phyloP scores from a whole-genome alignment of 2,797 vertebrate species.

The Fistularia tabacaria region DNA sequence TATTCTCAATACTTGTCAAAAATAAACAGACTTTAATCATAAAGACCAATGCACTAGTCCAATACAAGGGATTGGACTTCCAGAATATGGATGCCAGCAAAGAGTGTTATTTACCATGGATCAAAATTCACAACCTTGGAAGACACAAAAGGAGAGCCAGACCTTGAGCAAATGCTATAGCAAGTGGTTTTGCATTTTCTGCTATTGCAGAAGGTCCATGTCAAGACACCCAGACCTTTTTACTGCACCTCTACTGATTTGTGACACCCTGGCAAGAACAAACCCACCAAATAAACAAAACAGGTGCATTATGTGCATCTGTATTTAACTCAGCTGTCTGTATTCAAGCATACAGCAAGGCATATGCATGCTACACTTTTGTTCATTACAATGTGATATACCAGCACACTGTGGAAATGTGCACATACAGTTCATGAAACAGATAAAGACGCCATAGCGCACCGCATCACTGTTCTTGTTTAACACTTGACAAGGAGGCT shows the following conservation, averaged over 20 bases:
- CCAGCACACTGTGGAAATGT: too few species aligned
- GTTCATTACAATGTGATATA: too few species aligned
- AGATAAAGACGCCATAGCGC: conserved; percentile 27
- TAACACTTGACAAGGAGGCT: background rate
- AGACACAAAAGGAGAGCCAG: conserved; percentile 24
- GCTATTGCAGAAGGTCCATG: conserved; percentile 6
- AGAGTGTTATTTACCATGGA: conserved; percentile 17
- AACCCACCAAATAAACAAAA: conserved; percentile 41
- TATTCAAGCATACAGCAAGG: too few species aligned
- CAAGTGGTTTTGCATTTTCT: background rate
- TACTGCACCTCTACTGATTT: conserved; percentile 18
- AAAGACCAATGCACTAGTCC: background rate
- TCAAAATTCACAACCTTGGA: conserved; percentile 20
- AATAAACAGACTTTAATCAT: too few species aligned
- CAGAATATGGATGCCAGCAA: conserved; percentile 4
- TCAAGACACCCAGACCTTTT: conserved; percentile 17
- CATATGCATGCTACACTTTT: too few species aligned
- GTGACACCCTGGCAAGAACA: conserved; percentile 32
- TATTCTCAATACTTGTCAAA: too few species aligned
- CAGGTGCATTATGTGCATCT: conserved; percentile 66
- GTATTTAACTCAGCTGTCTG: too few species aligned
- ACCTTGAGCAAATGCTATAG: conserved; percentile 1
- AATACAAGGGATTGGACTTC: conserved; percentile 22
- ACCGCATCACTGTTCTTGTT: background rate
- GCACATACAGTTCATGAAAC: conserved; percentile 22